These are phyloP conservation scores for Tolmerus cingulatus DNA, from an alignment of 2,888 invertebrate genomes.

Conservation along the genomic window DNA sequence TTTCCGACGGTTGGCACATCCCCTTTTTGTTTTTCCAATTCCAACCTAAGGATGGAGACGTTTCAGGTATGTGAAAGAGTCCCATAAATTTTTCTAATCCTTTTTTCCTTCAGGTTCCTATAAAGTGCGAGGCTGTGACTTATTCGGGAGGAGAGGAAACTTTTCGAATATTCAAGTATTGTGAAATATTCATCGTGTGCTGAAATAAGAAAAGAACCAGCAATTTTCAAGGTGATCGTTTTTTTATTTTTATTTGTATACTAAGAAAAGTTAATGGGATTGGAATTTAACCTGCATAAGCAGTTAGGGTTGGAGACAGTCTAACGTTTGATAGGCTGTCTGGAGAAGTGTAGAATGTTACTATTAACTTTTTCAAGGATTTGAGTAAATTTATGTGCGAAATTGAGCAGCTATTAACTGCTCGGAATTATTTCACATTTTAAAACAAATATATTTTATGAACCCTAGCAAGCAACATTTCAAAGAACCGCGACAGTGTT, in stretches of 20 bases:
- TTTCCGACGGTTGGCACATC: slow-evolving; percentile 57
- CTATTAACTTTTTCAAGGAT: too few species aligned
- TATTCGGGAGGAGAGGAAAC: neutral
- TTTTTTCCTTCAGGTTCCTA: neutral
- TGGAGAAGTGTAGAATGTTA: too few species aligned
- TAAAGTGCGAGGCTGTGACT: neutral
- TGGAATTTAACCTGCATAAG: too few species aligned
- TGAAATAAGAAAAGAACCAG: neutral
- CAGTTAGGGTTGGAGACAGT: too few species aligned
- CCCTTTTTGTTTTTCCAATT: slow-evolving; percentile 61
- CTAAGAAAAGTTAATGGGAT: too few species aligned
- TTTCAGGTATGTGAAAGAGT: slow-evolving; percentile 54
- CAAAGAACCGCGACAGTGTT: too few species aligned
- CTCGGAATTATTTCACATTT: too few species aligned
- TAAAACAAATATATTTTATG: too few species aligned
- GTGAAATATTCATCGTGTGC: neutral
- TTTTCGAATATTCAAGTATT: neutral
- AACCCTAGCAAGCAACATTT: too few species aligned
- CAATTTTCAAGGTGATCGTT: neutral
- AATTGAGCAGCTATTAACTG: too few species aligned
- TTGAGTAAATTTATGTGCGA: too few species aligned
- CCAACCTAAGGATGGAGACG: slow-evolving; percentile 53
- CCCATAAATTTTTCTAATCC: neutral
- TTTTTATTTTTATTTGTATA: neutral
- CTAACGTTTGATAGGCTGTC: too few species aligned